A percentile compares a stretch with the other conserved stretches of the same genome.
phyloP scores from a whole-genome alignment of 2,797 vertebrate species.

The Nyctalus aviator region DNA sequence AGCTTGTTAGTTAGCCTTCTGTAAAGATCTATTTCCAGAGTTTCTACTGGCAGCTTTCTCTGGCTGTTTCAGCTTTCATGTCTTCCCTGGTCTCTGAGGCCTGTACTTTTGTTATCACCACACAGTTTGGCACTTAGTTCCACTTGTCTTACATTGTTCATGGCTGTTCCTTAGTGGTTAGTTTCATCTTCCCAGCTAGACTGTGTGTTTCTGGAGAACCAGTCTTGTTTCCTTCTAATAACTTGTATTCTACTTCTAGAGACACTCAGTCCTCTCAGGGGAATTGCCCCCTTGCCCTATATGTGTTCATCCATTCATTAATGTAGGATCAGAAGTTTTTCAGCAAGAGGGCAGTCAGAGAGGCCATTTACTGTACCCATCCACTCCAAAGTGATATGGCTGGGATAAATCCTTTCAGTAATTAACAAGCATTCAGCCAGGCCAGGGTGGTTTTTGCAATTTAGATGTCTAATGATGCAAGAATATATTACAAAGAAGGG shows the following conservation, averaged over 20 bases:
- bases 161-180: background rate
- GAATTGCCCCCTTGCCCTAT: background rate
- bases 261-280: background rate
- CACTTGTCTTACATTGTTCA: background rate
- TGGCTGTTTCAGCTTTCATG: background rate
- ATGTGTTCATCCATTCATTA: background rate
- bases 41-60: background rate
- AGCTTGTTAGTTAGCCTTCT: background rate
- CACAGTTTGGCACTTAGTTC: background rate
- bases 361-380: background rate
- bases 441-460: background rate
- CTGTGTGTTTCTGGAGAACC: background rate
- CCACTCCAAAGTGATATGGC: background rate
- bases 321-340: background rate
- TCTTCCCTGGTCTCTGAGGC: background rate
- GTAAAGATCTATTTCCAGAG: background rate
- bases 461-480: constrained; percentile 2
- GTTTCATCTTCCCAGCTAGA: background rate
- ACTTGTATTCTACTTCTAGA: background rate
- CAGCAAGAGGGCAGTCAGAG: background rate
- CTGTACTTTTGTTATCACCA: background rate
- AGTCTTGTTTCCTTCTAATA: background rate
- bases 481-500: background rate
- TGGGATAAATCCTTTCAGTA: background rate
- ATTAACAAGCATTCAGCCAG: background rate